Percentiles rank a stretch among this genome's conserved stretches.
Conservation (phyloP, 1,140 invertebrate species). For the Wiebesia pumilae region DNA sequence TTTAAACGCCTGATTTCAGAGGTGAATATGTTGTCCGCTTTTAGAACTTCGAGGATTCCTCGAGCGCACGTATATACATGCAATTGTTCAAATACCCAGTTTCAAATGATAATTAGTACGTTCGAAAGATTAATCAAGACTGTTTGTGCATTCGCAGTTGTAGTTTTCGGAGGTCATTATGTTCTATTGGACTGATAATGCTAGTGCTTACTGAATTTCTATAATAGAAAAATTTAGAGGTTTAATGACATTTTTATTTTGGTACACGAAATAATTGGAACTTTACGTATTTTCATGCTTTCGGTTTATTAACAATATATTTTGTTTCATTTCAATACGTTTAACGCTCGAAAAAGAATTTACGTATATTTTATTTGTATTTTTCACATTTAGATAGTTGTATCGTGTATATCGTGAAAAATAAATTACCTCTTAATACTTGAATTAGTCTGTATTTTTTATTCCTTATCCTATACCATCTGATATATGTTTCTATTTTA, state of each 20-base stretch:
- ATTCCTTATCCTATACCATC: background rate
- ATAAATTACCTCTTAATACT: background rate
- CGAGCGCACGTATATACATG: background rate
- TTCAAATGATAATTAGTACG: constrained; percentile 48
- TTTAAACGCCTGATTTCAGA: background rate
- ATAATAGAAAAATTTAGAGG: background rate
- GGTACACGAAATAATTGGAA: background rate
- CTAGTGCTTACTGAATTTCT: background rate
- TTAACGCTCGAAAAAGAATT: background rate
- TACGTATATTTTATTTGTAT: background rate
- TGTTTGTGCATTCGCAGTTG: background rate
- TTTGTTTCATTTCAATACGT: background rate
- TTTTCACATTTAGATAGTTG: background rate
- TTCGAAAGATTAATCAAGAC: constrained; percentile 45
- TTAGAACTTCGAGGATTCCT: background rate
- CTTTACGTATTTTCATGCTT: background rate
- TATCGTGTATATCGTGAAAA: background rate
- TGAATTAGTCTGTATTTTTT: background rate
- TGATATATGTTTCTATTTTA: constrained; percentile 10
- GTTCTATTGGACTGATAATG: background rate
- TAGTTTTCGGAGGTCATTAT: background rate
- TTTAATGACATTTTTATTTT: background rate
- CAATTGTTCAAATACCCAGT: background rate
- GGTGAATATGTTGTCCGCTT: background rate
- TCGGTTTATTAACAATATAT: background rate